Evolutionary conservation across 2,888 invertebrate genomes (phyloP).

Genomic region (Sphecodes monilicornis): DNA sequence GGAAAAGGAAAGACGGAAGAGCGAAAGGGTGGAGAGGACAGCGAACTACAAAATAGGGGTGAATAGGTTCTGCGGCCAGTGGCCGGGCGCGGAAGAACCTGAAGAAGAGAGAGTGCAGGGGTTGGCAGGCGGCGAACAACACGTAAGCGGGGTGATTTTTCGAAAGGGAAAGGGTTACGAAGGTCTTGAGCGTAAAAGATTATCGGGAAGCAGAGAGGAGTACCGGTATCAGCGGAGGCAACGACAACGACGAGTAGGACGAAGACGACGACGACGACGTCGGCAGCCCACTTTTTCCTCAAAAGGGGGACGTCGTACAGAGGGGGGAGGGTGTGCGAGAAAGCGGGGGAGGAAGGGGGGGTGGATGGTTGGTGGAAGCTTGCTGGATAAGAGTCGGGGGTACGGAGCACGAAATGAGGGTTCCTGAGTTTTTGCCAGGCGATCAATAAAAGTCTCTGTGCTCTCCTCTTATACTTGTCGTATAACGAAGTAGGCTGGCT

Average conservation of each 20-base stretch:
- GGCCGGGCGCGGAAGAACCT: not conserved
- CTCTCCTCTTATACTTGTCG: constrained; percentile 83
- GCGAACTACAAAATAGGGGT: constrained; percentile 30
- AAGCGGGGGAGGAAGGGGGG: constrained; percentile 57
- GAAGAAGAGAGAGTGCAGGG: not conserved
- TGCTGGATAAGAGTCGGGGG: constrained; percentile 78
- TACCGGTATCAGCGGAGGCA: constrained; percentile 59
- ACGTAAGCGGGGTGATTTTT: constrained; percentile 53
- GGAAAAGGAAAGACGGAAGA: constrained; percentile 9
- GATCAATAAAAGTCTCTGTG: constrained; percentile 85
- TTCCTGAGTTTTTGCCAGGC: constrained; percentile 84
- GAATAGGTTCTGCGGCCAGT: not conserved
- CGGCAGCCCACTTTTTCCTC: constrained; percentile 80
- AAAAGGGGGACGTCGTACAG: constrained; percentile 69
- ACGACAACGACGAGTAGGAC: constrained; percentile 49
- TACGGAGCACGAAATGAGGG: constrained; percentile 84
- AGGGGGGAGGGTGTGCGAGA: constrained; percentile 53
- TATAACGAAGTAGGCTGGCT: constrained; percentile 83
- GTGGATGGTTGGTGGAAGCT: constrained; percentile 61
- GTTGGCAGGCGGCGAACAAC: not conserved
- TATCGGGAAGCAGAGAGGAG: constrained; percentile 72
- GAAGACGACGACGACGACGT: constrained; percentile 60
- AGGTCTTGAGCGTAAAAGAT: constrained; percentile 81
- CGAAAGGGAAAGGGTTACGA: constrained; percentile 73
- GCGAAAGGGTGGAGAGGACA: constrained; percentile 27